These are phyloP conservation scores for Ptiloglossa arizonensis DNA, from an alignment of 1,140 invertebrate genomes.

Conservation along the genomic window DNA sequence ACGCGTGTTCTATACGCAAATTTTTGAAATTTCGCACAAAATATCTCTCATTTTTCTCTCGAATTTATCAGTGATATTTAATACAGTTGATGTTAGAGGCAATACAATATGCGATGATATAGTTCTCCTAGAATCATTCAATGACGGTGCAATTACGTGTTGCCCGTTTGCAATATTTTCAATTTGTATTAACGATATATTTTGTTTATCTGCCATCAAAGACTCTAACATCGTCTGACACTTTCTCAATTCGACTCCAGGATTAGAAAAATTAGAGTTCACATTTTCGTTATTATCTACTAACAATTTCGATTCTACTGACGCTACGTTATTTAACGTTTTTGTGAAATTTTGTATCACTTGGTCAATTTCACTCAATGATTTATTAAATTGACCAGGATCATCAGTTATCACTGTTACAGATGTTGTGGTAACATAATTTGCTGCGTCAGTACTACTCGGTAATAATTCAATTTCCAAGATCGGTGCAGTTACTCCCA, in stretches of 20 bases:
- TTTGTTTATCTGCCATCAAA: background rate
- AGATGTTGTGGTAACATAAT: background rate
- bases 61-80: conserved; percentile 16
- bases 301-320: background rate
- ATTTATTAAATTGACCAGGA: background rate
- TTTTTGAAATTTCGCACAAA: background rate
- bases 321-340: background rate
- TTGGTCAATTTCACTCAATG: background rate
- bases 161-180: background rate
- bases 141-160: background rate
- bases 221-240: background rate
- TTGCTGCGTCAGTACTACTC: background rate
- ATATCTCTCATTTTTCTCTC: background rate
- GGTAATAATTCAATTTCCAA: too few species aligned
- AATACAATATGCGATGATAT: conserved; percentile 7
- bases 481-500: too few species aligned
- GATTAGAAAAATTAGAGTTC: background rate
- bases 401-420: background rate
- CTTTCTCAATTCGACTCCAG: background rate
- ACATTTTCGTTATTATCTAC: background rate
- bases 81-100: conserved; percentile 15
- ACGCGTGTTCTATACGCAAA: background rate
- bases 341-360: background rate
- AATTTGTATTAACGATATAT: background rate
- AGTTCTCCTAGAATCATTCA: background rate